Conservation (phyloP, 2,888 invertebrate genomes). For the Arctia plantaginis region DNA sequence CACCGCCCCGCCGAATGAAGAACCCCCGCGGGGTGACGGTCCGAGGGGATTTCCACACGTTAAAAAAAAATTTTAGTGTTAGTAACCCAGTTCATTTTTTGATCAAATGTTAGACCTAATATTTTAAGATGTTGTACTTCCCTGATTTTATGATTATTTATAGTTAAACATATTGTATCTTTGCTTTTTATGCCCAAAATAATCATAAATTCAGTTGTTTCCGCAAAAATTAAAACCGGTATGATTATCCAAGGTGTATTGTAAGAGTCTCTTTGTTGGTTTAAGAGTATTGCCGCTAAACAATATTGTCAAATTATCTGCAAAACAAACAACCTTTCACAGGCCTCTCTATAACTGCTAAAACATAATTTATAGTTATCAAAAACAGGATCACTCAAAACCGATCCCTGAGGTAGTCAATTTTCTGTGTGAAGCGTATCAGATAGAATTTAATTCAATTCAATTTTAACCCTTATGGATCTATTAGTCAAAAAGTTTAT, state of each 20-base stretch:
- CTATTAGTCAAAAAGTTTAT: slow-evolving; percentile 2
- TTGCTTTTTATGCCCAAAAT: background rate
- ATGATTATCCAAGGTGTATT: too few species aligned
- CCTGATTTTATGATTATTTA: background rate
- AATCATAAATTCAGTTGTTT: too few species aligned
- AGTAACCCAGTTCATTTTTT: too few species aligned
- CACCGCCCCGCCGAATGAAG: too few species aligned
- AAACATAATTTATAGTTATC: slow-evolving; percentile 16
- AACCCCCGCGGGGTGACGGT: too few species aligned
- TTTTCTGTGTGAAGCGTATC: slow-evolving; percentile 7
- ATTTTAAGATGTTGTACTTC: background rate
- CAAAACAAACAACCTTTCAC: background rate
- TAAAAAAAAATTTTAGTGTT: too few species aligned
- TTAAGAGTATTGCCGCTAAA: background rate
- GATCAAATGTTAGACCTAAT: too few species aligned
- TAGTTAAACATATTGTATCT: background rate
- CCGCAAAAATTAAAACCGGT: too few species aligned
- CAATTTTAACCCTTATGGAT: too few species aligned
- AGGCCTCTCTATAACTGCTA: background rate
- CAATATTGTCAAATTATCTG: background rate
- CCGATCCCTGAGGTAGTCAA: slow-evolving; percentile 18
- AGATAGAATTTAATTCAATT: too few species aligned
- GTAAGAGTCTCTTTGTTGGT: too few species aligned
- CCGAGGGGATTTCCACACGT: too few species aligned
- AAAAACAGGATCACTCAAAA: slow-evolving; percentile 32